phyloP scores from a whole-genome alignment of 2,797 vertebrate species.

The Neosilurus mollespiculum region DNA sequence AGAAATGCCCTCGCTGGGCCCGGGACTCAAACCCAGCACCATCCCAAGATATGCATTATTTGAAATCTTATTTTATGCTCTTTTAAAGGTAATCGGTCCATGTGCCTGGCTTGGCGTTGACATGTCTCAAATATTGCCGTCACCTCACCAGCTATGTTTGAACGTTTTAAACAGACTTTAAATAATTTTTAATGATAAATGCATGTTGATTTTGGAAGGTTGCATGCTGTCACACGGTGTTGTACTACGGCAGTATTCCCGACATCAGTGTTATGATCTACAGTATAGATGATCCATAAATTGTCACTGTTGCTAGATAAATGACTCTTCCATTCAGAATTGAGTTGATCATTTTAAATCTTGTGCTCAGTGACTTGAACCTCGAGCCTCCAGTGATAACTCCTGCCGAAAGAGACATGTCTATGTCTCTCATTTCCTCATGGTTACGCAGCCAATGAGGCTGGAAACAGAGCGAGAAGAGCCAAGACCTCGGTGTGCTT shows the following conservation, averaged over 20 bases:
- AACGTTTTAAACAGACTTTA: not conserved
- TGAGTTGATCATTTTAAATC: conserved; percentile 49
- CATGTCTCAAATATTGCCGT: no score
- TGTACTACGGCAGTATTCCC: not conserved
- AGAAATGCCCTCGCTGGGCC: no score
- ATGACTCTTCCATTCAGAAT: not conserved
- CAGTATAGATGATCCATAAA: not conserved
- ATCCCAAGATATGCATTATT: no score
- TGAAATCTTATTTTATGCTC: no score
- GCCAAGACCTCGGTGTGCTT: conserved; percentile 53
- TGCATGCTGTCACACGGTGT: no score
- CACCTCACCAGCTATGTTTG: not conserved
- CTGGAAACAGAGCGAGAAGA: conserved; percentile 65
- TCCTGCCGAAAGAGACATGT: conserved; percentile 55
- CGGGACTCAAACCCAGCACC: no score
- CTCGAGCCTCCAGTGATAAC: conserved; percentile 47
- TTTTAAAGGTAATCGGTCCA: no score
- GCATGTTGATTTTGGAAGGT: not conserved
- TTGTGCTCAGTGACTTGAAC: conserved; percentile 51
- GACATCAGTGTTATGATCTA: not conserved
- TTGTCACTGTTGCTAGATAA: not conserved
- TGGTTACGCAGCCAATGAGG: conserved; percentile 69
- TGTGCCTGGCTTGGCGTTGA: no score
- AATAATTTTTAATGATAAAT: not conserved
- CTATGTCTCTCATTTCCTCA: conserved; percentile 64